Evolutionary conservation across 2,797 vertebrate species (phyloP).

Genomic region (Amniataba percoides): DNA sequence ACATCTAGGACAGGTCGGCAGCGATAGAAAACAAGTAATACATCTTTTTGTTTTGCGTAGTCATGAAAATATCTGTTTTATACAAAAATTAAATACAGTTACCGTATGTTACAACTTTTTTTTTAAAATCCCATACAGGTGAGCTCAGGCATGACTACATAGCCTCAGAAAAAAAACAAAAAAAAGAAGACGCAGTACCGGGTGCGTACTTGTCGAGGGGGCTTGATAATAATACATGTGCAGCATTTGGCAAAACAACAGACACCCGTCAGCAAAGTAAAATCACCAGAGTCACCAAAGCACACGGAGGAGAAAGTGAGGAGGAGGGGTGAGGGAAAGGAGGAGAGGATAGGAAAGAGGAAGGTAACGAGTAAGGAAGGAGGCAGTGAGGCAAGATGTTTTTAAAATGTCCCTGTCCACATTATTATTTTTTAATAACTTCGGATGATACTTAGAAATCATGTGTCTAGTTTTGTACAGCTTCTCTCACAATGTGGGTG

Average conservation of each 20-base stretch:
- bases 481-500: slow-evolving; percentile 55
- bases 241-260: slow-evolving; percentile 90
- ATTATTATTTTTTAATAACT: slow-evolving; percentile 60
- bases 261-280: slow-evolving; percentile 91
- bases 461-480: slow-evolving; percentile 74
- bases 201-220: slow-evolving; percentile 75
- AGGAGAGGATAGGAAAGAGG: slow-evolving; percentile 23
- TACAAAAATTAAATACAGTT: slow-evolving; percentile 99
- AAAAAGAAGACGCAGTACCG: slow-evolving; percentile 71
- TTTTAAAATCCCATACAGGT: slow-evolving; percentile 66
- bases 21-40: slow-evolving; percentile 94
- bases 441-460: slow-evolving; percentile 70
- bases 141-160: slow-evolving; percentile 83
- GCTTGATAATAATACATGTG: slow-evolving; percentile 87
- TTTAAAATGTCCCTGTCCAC: slow-evolving; percentile 71
- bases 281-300: slow-evolving; percentile 94
- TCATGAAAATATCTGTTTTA: slow-evolving; percentile 99
- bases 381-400: slow-evolving; percentile 88
- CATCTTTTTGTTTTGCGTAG: slow-evolving; percentile 87
- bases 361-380: slow-evolving; percentile 79
- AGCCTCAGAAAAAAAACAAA: slow-evolving; percentile 78
- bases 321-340: slow-evolving; percentile 9
- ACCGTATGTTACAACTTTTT: slow-evolving; percentile 87
- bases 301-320: slow-evolving; percentile 84
- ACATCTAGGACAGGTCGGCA: slow-evolving; percentile 86